Base-by-base conservation (phyloP, 1,140 invertebrate species). In the Platorchestia sp. region DNA sequence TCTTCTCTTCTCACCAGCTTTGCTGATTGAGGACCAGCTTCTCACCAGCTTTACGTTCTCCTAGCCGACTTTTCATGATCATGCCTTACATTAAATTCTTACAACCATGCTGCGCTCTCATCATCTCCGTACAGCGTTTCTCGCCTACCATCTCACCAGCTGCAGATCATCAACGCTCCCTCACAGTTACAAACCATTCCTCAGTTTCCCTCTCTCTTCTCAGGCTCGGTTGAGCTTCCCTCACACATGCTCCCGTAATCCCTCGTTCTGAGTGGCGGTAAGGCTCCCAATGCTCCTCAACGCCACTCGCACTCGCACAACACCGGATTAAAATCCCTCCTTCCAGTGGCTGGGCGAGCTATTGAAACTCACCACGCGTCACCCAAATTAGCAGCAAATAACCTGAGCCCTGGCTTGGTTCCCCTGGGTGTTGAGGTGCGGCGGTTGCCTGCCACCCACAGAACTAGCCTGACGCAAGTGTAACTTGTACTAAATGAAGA, bases 291-390 rank as follows among this genome's bases (percentile, higher is more conserved):
- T 14, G 87, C 87, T 89, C 87, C 87, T 89, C 43, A 14, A 43
- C 41, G 87, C 87, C 87, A 89, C 87, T 89, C 87, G 42, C 87
- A 86, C 86, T n/a, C 86, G 36, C 86, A 89, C 87, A 89, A 89
- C 87, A 44, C 43, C 87, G 87, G 87, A 89, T 89, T 89, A 89
- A 89, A 89, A 89, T 89, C 87, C 87, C n/a, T 89, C 27, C 87
- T 89, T 89, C 87, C 87, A 89, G 87, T 89, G 87, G 87, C 87
- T 42, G 87, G 14, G 14, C 43, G 41, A 27, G 87, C 87, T 44
- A 89, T 89, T 89, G 87, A 89, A 89, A 44, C 87, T 89, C 87
- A 89, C 87, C 41, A 89, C 41, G 87, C 43, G 87, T 89, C 87
- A 89, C 87, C 87, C 87, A 89, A 42, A 89, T 89, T 89, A 89